Evolutionary conservation across 2,888 invertebrate genomes (phyloP).

Genomic region (Pristionchus japonicus): DNA sequence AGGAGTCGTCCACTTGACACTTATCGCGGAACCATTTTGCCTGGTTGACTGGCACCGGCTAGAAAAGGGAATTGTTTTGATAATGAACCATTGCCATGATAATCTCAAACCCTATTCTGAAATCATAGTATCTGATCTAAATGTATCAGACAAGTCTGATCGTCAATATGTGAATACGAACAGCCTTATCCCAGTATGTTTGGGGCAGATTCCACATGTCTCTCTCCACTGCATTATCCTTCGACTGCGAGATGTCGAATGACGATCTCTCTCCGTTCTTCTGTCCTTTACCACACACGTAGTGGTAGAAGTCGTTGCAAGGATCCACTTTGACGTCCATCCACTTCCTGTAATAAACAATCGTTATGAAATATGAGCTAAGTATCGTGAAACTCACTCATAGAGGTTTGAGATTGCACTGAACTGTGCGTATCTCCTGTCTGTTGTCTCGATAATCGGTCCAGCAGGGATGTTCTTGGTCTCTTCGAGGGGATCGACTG

Average conservation of each 20-base stretch:
- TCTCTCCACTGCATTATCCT: not conserved
- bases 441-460: not conserved
- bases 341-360: conserved; percentile 49
- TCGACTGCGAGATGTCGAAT: not conserved
- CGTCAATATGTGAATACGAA: not conserved
- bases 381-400: not conserved
- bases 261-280: not conserved
- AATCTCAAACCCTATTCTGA: too few species aligned
- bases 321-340: conserved; percentile 60
- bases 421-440: not conserved
- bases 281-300: conserved; percentile 56
- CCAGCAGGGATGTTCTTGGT: not conserved
- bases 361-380: too few species aligned
- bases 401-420: not conserved
- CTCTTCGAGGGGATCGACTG: not conserved
- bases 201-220: not conserved
- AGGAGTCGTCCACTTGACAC: not conserved
- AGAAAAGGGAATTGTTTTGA: not conserved
- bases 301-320: conserved; percentile 65
- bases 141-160: too few species aligned
- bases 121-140: too few species aligned
- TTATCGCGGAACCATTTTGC: conserved; percentile 20
- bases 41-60: conserved; percentile 23
- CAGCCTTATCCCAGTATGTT: not conserved
- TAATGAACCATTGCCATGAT: not conserved